Percentiles rank a stretch among this genome's conserved stretches.
Conservation (phyloP, 2,113 vertebrate genomes). For the Thunnus maccoyii region DNA sequence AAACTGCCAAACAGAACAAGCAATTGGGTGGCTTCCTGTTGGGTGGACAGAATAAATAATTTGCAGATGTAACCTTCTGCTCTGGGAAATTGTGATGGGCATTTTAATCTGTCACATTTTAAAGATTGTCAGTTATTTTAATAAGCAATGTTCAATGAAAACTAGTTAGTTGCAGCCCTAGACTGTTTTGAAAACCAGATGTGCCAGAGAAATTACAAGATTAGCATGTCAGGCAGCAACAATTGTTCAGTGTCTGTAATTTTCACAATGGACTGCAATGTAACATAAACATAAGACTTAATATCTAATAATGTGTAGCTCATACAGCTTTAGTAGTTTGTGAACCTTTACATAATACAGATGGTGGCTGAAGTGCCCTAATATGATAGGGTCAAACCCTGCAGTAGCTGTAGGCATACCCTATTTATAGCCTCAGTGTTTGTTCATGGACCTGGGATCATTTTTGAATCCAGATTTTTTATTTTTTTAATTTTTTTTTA, state of each 20-base stretch:
- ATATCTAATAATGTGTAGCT: not conserved
- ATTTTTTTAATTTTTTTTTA: no score
- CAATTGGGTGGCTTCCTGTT: no score
- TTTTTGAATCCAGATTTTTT: not conserved
- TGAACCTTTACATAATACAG: not conserved
- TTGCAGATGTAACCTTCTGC: no score
- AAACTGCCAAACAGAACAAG: no score
- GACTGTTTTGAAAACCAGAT: not conserved
- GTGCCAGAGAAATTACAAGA: not conserved
- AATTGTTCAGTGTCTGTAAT: no score
- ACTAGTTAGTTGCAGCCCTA: not conserved
- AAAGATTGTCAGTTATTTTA: no score
- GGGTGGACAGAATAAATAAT: not conserved
- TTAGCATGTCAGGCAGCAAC: not conserved
- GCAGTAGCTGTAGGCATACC: not conserved
- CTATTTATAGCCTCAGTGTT: conserved; percentile 23
- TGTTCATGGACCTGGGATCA: not conserved
- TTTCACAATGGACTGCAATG: not conserved
- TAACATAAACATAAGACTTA: not conserved
- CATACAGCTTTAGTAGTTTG: not conserved
- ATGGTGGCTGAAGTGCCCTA: not conserved
- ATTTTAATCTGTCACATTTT: no score
- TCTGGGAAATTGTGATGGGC: no score
- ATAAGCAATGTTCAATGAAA: not conserved
- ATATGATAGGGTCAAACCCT: conserved; percentile 13